Percentiles rank a stretch among this genome's conserved stretches.
Conservation (phyloP, 2,797 vertebrate species). For the Ambastaia sidthimunki region DNA sequence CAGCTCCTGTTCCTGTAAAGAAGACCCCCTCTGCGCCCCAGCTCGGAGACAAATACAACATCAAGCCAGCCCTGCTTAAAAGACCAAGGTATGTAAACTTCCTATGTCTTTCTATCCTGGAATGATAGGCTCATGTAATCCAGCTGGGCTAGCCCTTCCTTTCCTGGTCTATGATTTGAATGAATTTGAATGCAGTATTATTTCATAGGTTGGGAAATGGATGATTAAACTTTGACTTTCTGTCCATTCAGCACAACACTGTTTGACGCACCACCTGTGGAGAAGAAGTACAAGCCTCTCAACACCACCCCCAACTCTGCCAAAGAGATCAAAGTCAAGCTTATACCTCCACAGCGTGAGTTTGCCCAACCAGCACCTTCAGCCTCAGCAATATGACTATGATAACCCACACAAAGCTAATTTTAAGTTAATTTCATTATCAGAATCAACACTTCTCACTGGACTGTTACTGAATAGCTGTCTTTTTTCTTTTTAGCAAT, state of each 20-base stretch:
- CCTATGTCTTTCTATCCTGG: neutral
- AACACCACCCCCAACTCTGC: constrained; percentile 89
- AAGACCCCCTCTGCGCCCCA: constrained; percentile 78
- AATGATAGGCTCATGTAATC: neutral
- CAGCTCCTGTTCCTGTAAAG: constrained; percentile 80
- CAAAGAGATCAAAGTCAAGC: constrained; percentile 98
- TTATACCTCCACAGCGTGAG: constrained; percentile 94
- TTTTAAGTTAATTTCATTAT: neutral
- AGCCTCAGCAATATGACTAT: neutral
- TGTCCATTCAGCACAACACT: constrained; percentile 60
- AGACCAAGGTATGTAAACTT: constrained; percentile 81
- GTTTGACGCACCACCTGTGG: constrained; percentile 77
- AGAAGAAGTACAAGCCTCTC: constrained; percentile 97
- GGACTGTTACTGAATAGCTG: neutral
- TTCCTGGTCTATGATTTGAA: constrained; percentile 8
- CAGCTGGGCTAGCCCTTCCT: neutral
- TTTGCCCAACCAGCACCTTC: constrained; percentile 1
- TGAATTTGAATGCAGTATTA: constrained; percentile 2
- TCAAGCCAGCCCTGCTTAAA: constrained; percentile 91
- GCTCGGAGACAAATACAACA: constrained; percentile 90
- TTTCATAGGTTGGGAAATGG: neutral
- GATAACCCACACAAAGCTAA: neutral
- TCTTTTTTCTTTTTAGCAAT: constrained; percentile 80
- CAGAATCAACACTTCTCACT: no score
- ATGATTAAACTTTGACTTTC: neutral